These are phyloP conservation scores for Calameuta filiformis DNA, from an alignment of 2,888 invertebrate species.

Conservation along the genomic window DNA sequence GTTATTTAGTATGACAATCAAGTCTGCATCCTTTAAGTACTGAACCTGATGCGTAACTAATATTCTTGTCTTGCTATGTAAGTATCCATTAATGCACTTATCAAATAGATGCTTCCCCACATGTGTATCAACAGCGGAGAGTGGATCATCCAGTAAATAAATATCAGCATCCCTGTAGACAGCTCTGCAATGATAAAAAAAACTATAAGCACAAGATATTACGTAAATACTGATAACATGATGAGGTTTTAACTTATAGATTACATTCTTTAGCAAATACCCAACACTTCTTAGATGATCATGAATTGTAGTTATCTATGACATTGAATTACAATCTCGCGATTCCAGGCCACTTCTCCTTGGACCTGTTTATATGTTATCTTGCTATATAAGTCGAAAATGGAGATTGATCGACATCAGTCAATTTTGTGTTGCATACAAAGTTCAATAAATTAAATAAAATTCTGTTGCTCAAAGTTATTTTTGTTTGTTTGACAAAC, in stretches of 20 bases:
- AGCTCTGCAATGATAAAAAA: slow-evolving; percentile 66
- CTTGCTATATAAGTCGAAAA: no score
- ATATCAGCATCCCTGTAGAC: slow-evolving; percentile 82
- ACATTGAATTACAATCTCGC: neutral
- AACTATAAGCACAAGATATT: neutral
- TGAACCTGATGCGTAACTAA: slow-evolving; percentile 89
- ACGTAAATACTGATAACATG: neutral
- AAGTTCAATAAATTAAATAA: no score
- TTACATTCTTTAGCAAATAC: neutral
- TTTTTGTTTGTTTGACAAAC: no score
- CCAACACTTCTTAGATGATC: neutral
- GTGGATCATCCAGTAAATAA: slow-evolving; percentile 83
- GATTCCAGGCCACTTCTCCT: no score
- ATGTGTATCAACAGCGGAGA: slow-evolving; percentile 82
- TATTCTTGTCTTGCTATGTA: slow-evolving; percentile 76
- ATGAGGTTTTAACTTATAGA: neutral
- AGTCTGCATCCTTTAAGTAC: slow-evolving; percentile 75
- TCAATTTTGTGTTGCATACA: no score
- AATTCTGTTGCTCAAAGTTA: no score
- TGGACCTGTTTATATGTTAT: no score
- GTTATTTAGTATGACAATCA: slow-evolving; percentile 74
- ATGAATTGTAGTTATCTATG: neutral
- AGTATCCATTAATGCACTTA: slow-evolving; percentile 75
- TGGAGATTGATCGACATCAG: no score
- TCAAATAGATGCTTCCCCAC: slow-evolving; percentile 83